A percentile compares a stretch with the other conserved stretches of the same genome.
These are phyloP conservation scores for Caenorhabditis parvicauda DNA, from an alignment of 2,888 invertebrate genomes.

Conservation along the genomic window DNA sequence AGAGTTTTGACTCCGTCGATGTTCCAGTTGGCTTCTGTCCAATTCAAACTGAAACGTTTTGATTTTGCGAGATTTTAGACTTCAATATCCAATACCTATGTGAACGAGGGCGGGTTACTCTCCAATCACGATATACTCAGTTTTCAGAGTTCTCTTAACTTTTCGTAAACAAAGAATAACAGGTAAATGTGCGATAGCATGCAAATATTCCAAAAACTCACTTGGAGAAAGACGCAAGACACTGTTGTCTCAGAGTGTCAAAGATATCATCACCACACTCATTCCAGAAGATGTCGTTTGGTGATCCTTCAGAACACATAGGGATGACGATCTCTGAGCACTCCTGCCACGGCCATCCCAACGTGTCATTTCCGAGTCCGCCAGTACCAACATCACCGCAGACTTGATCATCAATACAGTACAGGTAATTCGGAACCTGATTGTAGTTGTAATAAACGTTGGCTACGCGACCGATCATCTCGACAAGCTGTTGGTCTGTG, in stretches of 20 bases:
- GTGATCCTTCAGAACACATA: slow-evolving; percentile 75
- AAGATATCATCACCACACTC: slow-evolving; percentile 22
- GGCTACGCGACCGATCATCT: slow-evolving; percentile 20
- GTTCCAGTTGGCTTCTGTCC: slow-evolving; percentile 34
- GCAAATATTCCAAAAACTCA: slow-evolving; percentile 11
- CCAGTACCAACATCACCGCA: slow-evolving; percentile 42
- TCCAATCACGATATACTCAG: too few relatives aligned
- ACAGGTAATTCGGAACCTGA: slow-evolving; percentile 14
- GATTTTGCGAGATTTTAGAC: too few relatives aligned
- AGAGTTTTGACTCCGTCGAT: slow-evolving; percentile 31
- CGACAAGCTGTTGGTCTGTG: slow-evolving; percentile 29
- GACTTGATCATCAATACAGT: slow-evolving; percentile 28
- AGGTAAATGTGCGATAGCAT: neutral
- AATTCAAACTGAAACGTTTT: too few relatives aligned
- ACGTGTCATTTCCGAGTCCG: slow-evolving; percentile 28
- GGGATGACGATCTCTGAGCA: slow-evolving; percentile 97
- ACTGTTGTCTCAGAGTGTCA: slow-evolving; percentile 5
- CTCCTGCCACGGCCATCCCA: slow-evolving; percentile 46
- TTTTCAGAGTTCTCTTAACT: too few relatives aligned
- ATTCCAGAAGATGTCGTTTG: slow-evolving; percentile 79
- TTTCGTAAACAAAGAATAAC: too few relatives aligned
- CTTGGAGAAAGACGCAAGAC: neutral
- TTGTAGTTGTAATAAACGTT: slow-evolving; percentile 41
- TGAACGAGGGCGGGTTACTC: too few relatives aligned
- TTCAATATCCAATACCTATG: too few relatives aligned